These are phyloP conservation scores for Pterocles burchelli DNA, from an alignment of 2,113 vertebrate species.

Conservation along the genomic window DNA sequence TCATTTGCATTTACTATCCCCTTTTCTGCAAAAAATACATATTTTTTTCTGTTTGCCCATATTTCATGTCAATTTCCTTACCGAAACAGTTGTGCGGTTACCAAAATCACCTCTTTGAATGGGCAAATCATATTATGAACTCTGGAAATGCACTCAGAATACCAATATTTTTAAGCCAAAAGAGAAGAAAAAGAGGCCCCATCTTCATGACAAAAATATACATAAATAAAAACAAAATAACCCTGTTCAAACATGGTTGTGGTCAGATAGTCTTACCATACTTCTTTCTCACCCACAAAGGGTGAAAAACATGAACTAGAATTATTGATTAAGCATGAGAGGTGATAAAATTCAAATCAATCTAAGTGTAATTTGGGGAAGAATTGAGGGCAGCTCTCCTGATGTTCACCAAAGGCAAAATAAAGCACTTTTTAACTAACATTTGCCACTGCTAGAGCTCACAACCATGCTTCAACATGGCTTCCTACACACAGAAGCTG, in stretches of 20 bases:
- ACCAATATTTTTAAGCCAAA: conserved; percentile 15
- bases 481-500: background rate
- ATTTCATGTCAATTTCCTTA: background rate
- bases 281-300: background rate
- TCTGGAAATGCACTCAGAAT: conserved; percentile 8
- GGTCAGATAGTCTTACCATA: background rate
- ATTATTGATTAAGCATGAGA: background rate
- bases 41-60: background rate
- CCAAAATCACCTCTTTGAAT: background rate
- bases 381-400: background rate
- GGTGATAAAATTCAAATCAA: background rate
- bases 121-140: background rate
- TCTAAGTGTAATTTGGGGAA: background rate
- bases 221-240: background rate
- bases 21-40: background rate
- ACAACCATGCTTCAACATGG: conserved; percentile 57
- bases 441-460: background rate
- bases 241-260: conserved; percentile 55
- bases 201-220: background rate
- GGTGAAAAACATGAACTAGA: background rate
- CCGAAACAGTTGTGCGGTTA: background rate
- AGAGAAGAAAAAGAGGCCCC: background rate
- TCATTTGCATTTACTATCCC: background rate
- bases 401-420: background rate
- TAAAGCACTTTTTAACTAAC: background rate